phyloP scores from a whole-genome alignment of 2,888 invertebrate species.

The Petrolisthes cinctipes region DNA sequence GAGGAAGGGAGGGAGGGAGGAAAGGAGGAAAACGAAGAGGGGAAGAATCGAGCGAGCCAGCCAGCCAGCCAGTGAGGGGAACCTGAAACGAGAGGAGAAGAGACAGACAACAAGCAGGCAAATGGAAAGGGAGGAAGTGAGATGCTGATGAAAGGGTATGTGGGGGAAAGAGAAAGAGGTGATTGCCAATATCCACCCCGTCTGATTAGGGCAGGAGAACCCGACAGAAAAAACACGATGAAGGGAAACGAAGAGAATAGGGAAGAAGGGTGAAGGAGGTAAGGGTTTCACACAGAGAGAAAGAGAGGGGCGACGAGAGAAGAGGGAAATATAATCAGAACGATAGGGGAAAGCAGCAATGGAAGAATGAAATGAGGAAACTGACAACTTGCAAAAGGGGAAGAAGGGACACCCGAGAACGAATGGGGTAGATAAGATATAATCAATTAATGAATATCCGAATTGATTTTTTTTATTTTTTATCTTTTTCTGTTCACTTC shows the following conservation, averaged over 20 bases:
- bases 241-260: neutral
- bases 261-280: neutral
- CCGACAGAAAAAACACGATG: neutral
- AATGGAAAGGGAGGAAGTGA: neutral
- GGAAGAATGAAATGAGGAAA: neutral
- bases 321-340: neutral
- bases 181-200: neutral
- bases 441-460: too few relatives aligned
- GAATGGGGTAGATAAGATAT: neutral
- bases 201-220: neutral
- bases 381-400: neutral
- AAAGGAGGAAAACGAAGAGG: too few relatives aligned
- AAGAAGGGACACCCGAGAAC: neutral
- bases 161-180: neutral
- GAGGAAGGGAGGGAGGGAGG: too few relatives aligned
- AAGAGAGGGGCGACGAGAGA: neutral
- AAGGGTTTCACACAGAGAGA: neutral
- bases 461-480: too few relatives aligned
- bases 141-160: neutral
- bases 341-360: neutral
- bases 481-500: too few relatives aligned
- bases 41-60: too few relatives aligned
- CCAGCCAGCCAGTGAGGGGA: too few relatives aligned
- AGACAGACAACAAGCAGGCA: neutral
- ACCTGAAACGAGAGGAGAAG: neutral